These are phyloP conservation scores for Tetanocera ferruginea DNA, from an alignment of 2,888 invertebrate species.

Conservation along the genomic window DNA sequence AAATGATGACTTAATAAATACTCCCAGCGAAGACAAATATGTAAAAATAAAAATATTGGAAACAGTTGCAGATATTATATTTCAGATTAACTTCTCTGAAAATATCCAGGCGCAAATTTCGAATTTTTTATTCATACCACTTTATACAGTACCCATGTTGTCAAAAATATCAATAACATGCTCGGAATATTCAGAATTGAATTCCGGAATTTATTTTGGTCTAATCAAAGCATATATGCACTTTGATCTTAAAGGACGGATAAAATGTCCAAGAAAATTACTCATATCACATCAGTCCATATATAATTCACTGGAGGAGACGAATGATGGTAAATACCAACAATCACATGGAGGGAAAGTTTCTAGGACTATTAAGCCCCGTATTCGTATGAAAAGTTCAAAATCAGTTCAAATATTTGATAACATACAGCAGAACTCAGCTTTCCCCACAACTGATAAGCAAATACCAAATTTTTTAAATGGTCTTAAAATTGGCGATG, in stretches of 20 bases:
- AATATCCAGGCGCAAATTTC: neutral
- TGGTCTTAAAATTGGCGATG: slow-evolving; percentile 71
- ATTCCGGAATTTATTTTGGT: slow-evolving; percentile 74
- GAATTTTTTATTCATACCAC: slow-evolving; percentile 29
- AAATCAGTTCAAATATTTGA: slow-evolving; percentile 27
- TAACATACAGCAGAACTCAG: slow-evolving; percentile 37
- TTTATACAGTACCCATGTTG: slow-evolving; percentile 52
- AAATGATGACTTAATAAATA: neutral
- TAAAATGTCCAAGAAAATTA: slow-evolving; percentile 63
- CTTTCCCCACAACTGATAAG: neutral
- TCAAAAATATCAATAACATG: slow-evolving; percentile 60
- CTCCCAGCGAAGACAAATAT: neutral
- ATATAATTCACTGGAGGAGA: slow-evolving; percentile 68
- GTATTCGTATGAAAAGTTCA: slow-evolving; percentile 7
- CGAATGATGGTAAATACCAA: slow-evolving; percentile 46
- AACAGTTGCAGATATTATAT: neutral
- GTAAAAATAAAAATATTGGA: neutral
- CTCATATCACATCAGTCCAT: slow-evolving; percentile 76
- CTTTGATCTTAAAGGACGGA: slow-evolving; percentile 68
- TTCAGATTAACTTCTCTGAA: neutral
- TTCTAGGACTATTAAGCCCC: slow-evolving; percentile 55
- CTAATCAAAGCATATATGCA: slow-evolving; percentile 73
- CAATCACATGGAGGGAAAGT: slow-evolving; percentile 74
- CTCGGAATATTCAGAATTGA: slow-evolving; percentile 59
- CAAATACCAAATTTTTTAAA: neutral